These are phyloP conservation scores for Porites rus DNA, from an alignment of 92 coral and sea anemone species.

Conservation along the genomic window DNA sequence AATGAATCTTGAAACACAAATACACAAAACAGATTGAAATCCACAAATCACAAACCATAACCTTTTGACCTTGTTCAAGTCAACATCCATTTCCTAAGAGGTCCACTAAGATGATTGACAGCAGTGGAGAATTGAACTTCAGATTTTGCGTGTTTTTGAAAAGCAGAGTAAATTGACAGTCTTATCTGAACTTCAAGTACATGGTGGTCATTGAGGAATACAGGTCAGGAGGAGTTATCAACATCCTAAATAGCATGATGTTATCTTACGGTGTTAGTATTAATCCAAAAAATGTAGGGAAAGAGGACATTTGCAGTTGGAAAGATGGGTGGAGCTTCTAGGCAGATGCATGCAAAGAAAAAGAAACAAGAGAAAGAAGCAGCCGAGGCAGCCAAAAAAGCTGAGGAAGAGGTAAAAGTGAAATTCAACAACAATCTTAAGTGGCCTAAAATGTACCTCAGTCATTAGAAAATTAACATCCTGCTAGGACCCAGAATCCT, in stretches of 20 bases:
- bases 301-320: constrained; percentile 90
- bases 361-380: constrained; percentile 91
- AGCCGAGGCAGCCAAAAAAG: constrained; percentile 71
- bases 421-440: not conserved
- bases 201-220: constrained; percentile 11
- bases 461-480: too few relatives aligned
- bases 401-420: constrained; percentile 34
- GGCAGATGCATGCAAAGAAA: constrained; percentile 91
- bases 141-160: too few relatives aligned
- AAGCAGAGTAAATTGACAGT: not conserved
- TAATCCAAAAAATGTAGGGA: constrained; percentile 95
- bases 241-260: constrained; percentile 40
- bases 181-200: too few relatives aligned
- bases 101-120: too few relatives aligned
- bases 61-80: too few relatives aligned
- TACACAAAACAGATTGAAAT: too few relatives aligned
- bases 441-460: too few relatives aligned
- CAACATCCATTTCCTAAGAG: too few relatives aligned
- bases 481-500: too few relatives aligned
- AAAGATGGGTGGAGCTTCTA: constrained; percentile 96
- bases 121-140: too few relatives aligned
- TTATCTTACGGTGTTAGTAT: constrained; percentile 89
- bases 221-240: constrained; percentile 30
- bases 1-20: too few relatives aligned
- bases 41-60: too few relatives aligned